These are phyloP conservation scores for Malurus melanocephalus DNA, from an alignment of 2,113 vertebrate genomes.

Conservation along the genomic window DNA sequence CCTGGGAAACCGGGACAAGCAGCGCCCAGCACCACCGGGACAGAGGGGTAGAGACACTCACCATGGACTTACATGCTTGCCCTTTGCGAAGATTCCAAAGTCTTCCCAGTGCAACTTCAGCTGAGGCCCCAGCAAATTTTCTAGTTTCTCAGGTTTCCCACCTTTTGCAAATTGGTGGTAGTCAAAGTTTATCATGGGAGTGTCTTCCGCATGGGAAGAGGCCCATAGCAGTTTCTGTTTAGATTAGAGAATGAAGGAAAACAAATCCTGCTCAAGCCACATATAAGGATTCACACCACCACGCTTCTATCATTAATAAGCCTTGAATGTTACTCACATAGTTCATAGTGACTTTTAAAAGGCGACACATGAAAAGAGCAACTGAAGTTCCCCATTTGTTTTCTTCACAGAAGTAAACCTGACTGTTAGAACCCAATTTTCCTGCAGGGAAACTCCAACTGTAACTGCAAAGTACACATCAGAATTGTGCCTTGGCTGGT, in stretches of 20 bases:
- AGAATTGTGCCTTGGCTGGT: background rate
- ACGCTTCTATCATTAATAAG: background rate
- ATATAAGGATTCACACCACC: background rate
- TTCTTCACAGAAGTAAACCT: background rate
- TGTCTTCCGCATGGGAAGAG: constrained; percentile 73
- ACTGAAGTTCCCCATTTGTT: background rate
- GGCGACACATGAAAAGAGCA: background rate
- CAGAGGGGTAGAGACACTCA: constrained; percentile 59
- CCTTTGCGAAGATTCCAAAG: constrained; percentile 72
- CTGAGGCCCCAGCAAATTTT: constrained; percentile 74
- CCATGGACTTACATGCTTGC: constrained; percentile 67
- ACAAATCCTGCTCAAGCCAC: background rate
- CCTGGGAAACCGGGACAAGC: background rate
- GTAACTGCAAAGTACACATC: background rate
- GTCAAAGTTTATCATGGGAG: constrained; percentile 85
- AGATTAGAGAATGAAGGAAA: background rate
- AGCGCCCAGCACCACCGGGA: background rate
- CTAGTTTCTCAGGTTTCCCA: constrained; percentile 76
- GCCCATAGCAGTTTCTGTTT: constrained; percentile 80
- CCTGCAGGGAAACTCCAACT: background rate
- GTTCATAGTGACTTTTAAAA: background rate
- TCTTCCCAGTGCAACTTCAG: constrained; percentile 77
- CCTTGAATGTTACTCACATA: background rate
- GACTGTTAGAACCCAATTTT: background rate
- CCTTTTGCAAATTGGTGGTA: constrained; percentile 78